phyloP scores from a whole-genome alignment of 2,888 invertebrate genomes.

The Coelopa pilipes region DNA sequence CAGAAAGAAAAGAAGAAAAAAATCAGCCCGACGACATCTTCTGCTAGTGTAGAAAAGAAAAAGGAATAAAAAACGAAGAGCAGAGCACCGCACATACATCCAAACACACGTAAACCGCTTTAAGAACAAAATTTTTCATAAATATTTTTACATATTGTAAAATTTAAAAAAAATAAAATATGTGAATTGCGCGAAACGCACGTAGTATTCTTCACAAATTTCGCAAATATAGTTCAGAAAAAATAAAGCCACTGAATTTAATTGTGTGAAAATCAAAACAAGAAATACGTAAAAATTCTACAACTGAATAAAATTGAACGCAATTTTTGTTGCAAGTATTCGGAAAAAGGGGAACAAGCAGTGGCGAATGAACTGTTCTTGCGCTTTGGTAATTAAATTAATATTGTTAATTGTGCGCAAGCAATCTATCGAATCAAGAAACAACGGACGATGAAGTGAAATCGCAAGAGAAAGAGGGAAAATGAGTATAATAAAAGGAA shows the following conservation, averaged over 20 bases:
- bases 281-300: not conserved
- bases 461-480: not conserved
- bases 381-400: constrained; percentile 37
- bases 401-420: constrained; percentile 2
- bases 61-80: constrained; percentile 41
- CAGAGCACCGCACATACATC: constrained; percentile 41
- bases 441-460: not conserved
- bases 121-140: constrained; percentile 42
- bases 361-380: not conserved
- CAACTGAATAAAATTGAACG: not conserved
- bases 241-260: too few species aligned
- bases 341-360: not conserved
- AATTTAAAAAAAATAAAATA: constrained; percentile 11
- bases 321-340: not conserved
- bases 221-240: too few species aligned
- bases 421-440: not conserved
- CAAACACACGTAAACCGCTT: constrained; percentile 40
- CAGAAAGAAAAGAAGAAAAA: constrained; percentile 22
- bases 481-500: not conserved
- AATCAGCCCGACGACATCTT: constrained; percentile 33
- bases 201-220: constrained; percentile 4
- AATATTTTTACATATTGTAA: constrained; percentile 29
- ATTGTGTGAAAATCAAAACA: too few species aligned
- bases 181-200: not conserved
- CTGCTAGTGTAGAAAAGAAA: constrained; percentile 24